phyloP scores from a whole-genome alignment of 2,797 vertebrate genomes.

The Molossus molossus region DNA sequence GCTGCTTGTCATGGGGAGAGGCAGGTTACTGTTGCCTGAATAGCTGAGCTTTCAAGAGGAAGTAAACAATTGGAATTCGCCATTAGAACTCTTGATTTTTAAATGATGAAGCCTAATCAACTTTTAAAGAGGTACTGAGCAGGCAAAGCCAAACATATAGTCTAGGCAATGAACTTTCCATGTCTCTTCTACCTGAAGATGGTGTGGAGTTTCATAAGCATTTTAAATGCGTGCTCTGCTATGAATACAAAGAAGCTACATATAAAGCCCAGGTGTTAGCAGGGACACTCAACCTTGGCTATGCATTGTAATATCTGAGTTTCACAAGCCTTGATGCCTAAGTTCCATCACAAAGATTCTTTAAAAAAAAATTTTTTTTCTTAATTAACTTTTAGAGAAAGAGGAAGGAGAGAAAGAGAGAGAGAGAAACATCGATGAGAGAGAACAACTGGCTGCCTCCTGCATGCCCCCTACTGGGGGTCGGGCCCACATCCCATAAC shows the following conservation, averaged over 20 bases:
- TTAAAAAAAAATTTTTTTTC: too few species aligned
- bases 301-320: neutral
- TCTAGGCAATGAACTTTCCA: neutral
- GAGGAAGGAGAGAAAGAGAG: too few species aligned
- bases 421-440: too few species aligned
- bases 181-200: neutral
- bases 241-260: neutral
- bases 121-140: neutral
- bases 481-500: too few species aligned
- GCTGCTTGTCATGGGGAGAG: neutral
- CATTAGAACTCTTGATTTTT: neutral
- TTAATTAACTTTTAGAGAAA: too few species aligned
- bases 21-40: neutral
- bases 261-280: neutral
- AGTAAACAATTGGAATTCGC: neutral
- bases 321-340: neutral
- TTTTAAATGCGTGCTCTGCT: neutral
- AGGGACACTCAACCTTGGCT: neutral
- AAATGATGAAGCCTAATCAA: neutral
- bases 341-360: neutral
- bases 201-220: neutral
- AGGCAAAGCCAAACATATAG: neutral
- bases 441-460: too few species aligned
- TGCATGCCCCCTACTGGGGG: too few species aligned
- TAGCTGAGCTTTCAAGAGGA: constrained; percentile 45